These are phyloP conservation scores for Henricia sp. DNA, from an alignment of 53 echinoderm and acorn worm species.

Conservation along the genomic window DNA sequence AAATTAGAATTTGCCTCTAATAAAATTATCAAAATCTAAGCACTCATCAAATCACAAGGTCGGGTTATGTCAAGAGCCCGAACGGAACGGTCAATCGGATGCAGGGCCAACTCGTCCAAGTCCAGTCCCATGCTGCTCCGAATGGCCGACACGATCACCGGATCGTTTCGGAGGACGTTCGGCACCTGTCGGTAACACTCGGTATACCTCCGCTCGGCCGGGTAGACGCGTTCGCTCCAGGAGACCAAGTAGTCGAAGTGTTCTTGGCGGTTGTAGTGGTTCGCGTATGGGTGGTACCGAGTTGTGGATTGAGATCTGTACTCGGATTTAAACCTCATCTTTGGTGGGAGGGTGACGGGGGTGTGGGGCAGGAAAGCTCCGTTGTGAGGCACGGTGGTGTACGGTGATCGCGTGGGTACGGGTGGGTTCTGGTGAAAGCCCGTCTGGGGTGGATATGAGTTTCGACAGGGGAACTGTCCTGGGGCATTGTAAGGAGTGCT, in stretches of 20 bases:
- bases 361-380: no score
- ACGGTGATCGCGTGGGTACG: no score
- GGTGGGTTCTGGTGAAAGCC: no score
- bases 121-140: constrained; percentile 26
- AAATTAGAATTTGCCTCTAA: no score
- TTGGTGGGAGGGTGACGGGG: neutral
- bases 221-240: neutral
- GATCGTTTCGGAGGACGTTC: neutral
- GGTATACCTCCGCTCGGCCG: neutral
- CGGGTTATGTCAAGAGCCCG: constrained; percentile 36
- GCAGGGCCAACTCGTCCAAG: constrained; percentile 32
- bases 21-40: no score
- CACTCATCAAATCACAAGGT: constrained; percentile 23
- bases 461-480: no score
- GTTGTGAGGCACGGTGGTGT: no score
- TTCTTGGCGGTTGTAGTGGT: neutral
- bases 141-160: neutral
- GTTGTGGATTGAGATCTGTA: neutral
- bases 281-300: constrained; percentile 5
- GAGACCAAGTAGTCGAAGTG: neutral
- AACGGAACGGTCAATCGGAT: constrained; percentile 68
- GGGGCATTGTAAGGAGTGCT: neutral
- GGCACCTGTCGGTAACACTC: constrained; percentile 4
- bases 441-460: no score
- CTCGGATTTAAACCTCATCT: constrained; percentile 10